Conservation (phyloP, 2,113 vertebrate species). For the Hypomesus transpacificus region DNA sequence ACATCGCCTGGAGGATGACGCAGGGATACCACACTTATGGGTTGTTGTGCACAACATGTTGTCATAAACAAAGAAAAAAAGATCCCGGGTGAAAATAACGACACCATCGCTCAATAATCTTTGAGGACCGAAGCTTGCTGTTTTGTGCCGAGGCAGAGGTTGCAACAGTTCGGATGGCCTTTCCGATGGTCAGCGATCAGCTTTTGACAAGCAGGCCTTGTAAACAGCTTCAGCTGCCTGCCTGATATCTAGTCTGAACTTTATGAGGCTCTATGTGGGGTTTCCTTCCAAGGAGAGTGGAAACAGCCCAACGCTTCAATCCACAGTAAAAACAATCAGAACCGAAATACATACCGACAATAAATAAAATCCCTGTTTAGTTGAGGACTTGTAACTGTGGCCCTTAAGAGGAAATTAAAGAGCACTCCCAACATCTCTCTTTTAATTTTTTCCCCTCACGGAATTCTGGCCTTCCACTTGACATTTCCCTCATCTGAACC, state of each 20-base stretch:
- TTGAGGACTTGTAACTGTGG: conserved; percentile 10
- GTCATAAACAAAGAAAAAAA: neutral
- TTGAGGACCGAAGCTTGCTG: neutral
- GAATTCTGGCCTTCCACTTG: conserved; percentile 48
- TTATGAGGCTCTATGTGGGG: neutral
- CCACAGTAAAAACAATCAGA: conserved; percentile 15
- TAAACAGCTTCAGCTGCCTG: conserved; percentile 21
- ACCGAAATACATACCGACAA: neutral
- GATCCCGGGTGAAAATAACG: neutral
- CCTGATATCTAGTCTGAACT: conserved; percentile 32
- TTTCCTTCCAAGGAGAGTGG: conserved; percentile 19
- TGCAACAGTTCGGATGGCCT: conserved; percentile 13
- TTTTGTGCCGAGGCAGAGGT: conserved; percentile 2
- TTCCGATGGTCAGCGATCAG: conserved; percentile 5
- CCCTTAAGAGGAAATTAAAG: conserved; percentile 24
- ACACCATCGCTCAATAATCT: conserved; percentile 7
- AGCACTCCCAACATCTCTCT: neutral
- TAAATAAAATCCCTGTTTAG: conserved; percentile 4
- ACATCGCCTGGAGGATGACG: too few relatives aligned
- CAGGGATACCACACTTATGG: neutral
- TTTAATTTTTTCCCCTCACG: conserved; percentile 11
- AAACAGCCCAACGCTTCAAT: conserved; percentile 17
- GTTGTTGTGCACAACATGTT: neutral
- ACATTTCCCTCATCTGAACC: conserved; percentile 50
- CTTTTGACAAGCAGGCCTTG: conserved; percentile 6